Conservation (phyloP, 1,140 invertebrate species). For the Neocloeon triangulifer region DNA sequence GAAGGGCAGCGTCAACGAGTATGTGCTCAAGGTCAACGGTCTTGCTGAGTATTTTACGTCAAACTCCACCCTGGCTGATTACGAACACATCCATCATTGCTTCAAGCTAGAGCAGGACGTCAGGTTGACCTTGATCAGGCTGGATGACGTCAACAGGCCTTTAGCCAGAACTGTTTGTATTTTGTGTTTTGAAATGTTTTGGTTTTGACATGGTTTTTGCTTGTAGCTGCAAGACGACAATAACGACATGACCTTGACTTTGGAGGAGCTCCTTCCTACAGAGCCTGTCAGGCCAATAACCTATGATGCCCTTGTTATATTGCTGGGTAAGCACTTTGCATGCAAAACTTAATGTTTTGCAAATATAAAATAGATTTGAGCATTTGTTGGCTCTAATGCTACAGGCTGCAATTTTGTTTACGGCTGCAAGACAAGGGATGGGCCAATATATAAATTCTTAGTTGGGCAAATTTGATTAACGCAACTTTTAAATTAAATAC, state of each 20-base stretch:
- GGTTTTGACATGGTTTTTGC: slow-evolving; percentile 6
- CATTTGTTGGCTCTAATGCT: no score
- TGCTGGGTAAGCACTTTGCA: slow-evolving; percentile 44
- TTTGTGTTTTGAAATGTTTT: slow-evolving; percentile 6
- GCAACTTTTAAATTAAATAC: no score
- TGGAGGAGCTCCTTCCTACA: slow-evolving; percentile 53
- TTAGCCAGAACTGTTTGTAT: slow-evolving; percentile 42
- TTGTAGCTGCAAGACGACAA: slow-evolving; percentile 45
- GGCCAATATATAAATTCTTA: no score
- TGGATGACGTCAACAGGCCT: slow-evolving; percentile 31
- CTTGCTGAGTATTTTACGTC: slow-evolving; percentile 55
- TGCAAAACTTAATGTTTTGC: no score
- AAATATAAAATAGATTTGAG: no score
- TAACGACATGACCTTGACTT: slow-evolving; percentile 34
- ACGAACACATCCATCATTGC: slow-evolving; percentile 84
- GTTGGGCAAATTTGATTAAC: no score
- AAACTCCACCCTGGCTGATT: slow-evolving; percentile 50
- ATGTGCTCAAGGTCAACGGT: slow-evolving; percentile 52
- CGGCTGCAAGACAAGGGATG: no score
- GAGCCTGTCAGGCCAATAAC: slow-evolving; percentile 46
- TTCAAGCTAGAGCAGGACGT: slow-evolving; percentile 85
- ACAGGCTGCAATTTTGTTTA: no score
- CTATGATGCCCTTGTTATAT: slow-evolving; percentile 52
- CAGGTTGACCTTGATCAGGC: slow-evolving; percentile 38
- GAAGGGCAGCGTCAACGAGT: slow-evolving; percentile 37